phyloP scores from a whole-genome alignment of 2,113 vertebrate species.

The Epinephelus moara region DNA sequence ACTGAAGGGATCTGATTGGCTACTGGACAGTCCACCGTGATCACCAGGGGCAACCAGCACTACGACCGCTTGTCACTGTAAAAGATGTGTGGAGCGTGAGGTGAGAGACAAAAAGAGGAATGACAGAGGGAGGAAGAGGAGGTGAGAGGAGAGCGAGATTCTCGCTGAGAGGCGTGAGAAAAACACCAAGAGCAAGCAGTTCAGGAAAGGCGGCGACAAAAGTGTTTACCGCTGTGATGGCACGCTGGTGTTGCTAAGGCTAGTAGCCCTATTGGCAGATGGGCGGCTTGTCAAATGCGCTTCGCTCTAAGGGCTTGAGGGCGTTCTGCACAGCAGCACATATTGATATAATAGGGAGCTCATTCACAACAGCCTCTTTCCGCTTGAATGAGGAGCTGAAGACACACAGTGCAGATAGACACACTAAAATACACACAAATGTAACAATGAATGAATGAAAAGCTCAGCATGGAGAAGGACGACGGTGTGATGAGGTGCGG shows the following conservation, averaged over 20 bases:
- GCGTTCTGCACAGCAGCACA: constrained; percentile 27
- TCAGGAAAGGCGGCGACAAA: not conserved
- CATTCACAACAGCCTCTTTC: constrained; percentile 38
- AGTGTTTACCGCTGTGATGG: constrained; percentile 3
- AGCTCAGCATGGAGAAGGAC: not conserved
- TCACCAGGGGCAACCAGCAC: constrained; percentile 48
- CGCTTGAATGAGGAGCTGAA: constrained; percentile 1
- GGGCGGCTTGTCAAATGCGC: constrained; percentile 23
- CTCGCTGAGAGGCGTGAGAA: constrained; percentile 1
- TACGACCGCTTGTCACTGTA: constrained; percentile 35
- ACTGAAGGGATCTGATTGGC: constrained; percentile 32
- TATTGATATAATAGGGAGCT: constrained; percentile 24
- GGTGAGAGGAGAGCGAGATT: constrained; percentile 13
- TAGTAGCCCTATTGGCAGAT: constrained; percentile 19
- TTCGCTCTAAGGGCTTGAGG: constrained; percentile 1
- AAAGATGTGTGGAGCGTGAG: constrained; percentile 30
- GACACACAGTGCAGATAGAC: constrained; percentile 1
- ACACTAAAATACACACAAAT: constrained; percentile 5
- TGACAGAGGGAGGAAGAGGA: not conserved
- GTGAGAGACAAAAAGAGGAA: constrained; percentile 21
- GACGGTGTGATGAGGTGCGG: not conserved
- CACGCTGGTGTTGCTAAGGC: not conserved
- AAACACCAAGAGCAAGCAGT: constrained; percentile 1
- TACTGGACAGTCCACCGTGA: constrained; percentile 20
- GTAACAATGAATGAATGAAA: constrained; percentile 12